Evolutionary conservation across 2,888 invertebrate genomes (phyloP).

Genomic region (Griposia aprilina): DNA sequence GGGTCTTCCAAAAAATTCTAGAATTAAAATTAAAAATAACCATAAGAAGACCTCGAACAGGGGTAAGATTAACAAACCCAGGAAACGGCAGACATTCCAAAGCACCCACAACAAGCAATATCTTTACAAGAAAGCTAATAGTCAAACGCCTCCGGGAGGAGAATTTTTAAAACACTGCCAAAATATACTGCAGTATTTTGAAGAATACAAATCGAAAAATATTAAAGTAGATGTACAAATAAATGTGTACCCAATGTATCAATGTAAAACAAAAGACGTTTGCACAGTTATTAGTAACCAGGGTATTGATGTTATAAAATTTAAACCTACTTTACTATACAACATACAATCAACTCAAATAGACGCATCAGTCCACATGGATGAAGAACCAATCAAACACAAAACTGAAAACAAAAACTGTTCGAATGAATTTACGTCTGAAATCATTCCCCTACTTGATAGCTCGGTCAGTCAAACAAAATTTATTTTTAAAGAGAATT

Average conservation of each 20-base stretch:
- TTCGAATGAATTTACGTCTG: constrained; percentile 55
- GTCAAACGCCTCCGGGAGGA: constrained; percentile 46
- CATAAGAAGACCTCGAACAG: constrained; percentile 14
- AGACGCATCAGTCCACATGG: constrained; percentile 9
- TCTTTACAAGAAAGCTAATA: constrained; percentile 69
- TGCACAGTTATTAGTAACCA: constrained; percentile 48
- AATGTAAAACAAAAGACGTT: constrained; percentile 57
- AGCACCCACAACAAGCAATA: constrained; percentile 69
- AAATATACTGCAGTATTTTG: constrained; percentile 76
- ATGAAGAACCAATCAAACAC: constrained; percentile 39
- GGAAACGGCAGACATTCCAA: constrained; percentile 20
- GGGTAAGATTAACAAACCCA: constrained; percentile 51
- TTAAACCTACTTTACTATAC: constrained; percentile 38
- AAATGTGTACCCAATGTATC: constrained; percentile 73
- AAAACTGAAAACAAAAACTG: constrained; percentile 20
- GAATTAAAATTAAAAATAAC: constrained; percentile 19
- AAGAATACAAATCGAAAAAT: constrained; percentile 72
- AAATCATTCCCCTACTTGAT: constrained; percentile 81
- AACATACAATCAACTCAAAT: constrained; percentile 39
- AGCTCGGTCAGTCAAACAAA: constrained; percentile 77
- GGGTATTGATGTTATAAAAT: constrained; percentile 45
- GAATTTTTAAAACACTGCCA: constrained; percentile 72
- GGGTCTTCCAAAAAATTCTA: constrained; percentile 13
- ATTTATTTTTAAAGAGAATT: constrained; percentile 72
- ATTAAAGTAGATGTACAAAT: constrained; percentile 80